Evolutionary conservation across 1,140 invertebrate genomes (phyloP).

Genomic region (Papilio polyxenes): DNA sequence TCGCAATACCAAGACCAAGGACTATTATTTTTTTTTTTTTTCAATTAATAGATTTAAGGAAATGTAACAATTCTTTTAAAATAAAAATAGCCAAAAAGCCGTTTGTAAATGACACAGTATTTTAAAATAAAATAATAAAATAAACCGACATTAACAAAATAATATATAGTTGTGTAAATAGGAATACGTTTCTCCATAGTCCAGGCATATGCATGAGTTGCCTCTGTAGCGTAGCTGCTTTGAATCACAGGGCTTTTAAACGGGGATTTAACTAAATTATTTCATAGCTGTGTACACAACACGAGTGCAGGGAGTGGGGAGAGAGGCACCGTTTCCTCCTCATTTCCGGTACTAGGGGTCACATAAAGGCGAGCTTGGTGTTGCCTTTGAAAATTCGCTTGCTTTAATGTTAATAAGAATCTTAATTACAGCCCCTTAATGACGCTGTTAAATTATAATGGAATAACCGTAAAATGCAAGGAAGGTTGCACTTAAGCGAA

Average conservation of each 20-base stretch:
- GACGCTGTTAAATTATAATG: neutral
- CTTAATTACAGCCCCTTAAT: slow-evolving; percentile 18
- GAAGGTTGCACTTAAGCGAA: neutral
- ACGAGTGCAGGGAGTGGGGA: neutral
- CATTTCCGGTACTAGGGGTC: slow-evolving; percentile 29
- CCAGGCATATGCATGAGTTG: neutral
- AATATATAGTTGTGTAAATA: neutral
- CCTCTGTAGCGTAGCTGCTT: neutral
- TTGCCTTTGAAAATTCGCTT: slow-evolving; percentile 21
- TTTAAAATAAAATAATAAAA: neutral
- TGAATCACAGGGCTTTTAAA: slow-evolving; percentile 23
- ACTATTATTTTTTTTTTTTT: neutral
- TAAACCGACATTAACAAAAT: neutral
- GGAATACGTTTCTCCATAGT: slow-evolving; percentile 10
- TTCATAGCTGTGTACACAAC: slow-evolving; percentile 17
- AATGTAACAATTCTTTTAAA: neutral
- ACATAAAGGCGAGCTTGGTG: neutral
- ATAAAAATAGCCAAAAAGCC: neutral
- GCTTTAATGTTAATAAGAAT: slow-evolving; percentile 23
- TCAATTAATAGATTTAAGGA: neutral
- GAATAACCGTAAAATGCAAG: neutral
- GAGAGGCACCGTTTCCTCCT: slow-evolving; percentile 20
- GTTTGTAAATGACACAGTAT: neutral
- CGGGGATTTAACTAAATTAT: slow-evolving; percentile 14
- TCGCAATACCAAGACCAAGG: neutral